Percentiles rank a stretch among this genome's conserved stretches.
Conservation (phyloP, 1,140 invertebrate genomes). For the Drosophila mauritiana region DNA sequence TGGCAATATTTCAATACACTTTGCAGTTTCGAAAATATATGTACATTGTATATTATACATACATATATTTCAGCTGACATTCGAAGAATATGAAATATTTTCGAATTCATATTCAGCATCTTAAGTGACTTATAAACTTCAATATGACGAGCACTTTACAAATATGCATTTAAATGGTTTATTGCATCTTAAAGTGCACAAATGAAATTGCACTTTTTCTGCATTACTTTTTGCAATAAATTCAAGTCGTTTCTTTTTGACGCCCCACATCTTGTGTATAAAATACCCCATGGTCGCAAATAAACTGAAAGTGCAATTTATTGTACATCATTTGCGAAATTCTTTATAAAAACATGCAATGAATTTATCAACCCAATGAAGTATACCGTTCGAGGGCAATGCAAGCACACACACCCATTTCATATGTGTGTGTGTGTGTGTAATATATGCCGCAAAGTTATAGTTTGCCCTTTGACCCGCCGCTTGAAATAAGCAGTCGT, state of each 20-base stretch:
- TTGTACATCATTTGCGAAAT: conserved; percentile 13
- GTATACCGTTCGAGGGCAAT: neutral
- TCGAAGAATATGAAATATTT: too few species aligned
- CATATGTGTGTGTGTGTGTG: neutral
- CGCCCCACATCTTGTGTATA: neutral
- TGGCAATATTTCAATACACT: conserved; percentile 17
- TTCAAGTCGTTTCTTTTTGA: conserved; percentile 4
- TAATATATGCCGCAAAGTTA: conserved; percentile 46
- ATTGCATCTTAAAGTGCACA: neutral
- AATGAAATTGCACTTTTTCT: neutral
- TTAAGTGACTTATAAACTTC: neutral
- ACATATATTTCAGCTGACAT: too few species aligned
- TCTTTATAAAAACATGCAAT: conserved; percentile 10
- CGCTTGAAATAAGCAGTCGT: conserved; percentile 31
- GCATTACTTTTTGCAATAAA: neutral
- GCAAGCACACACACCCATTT: neutral
- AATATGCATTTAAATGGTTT: too few species aligned
- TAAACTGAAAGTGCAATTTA: conserved; percentile 4
- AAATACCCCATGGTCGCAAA: neutral
- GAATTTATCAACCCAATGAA: conserved; percentile 14
- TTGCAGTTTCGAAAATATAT: neutral
- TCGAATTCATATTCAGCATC: too few species aligned
- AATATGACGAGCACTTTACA: neutral
- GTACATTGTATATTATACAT: too few species aligned
- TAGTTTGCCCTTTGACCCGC: conserved; percentile 41